These are phyloP conservation scores for Seriola rivoliana DNA, from an alignment of 2,113 vertebrate genomes.

Conservation along the genomic window DNA sequence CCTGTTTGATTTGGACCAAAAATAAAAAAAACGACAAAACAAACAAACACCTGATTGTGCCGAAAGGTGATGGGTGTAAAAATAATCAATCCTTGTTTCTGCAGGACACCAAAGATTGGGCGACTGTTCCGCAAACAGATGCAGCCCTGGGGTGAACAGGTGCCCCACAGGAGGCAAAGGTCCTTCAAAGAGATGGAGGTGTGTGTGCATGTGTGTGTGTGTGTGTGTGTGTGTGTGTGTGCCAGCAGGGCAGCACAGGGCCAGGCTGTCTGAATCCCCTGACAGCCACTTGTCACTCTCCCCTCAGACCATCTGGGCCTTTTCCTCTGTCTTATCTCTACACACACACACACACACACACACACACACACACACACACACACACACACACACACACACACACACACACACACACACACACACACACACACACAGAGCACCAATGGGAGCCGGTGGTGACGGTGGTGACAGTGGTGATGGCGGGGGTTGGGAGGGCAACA, in stretches of 20 bases:
- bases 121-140: slow-evolving; percentile 54
- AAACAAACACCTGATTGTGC: no score
- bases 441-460: slow-evolving; percentile 62
- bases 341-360: slow-evolving; percentile 28
- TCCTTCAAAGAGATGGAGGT: slow-evolving; percentile 63
- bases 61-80: slow-evolving; percentile 3
- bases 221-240: slow-evolving; percentile 27
- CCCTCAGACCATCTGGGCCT: slow-evolving; percentile 78
- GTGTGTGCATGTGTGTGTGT: slow-evolving; percentile 30
- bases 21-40: not conserved
- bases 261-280: slow-evolving; percentile 68
- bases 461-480: slow-evolving; percentile 65
- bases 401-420: not conserved
- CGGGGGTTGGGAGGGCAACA: slow-evolving; percentile 72
- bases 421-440: slow-evolving; percentile 15
- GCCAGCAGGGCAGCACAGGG: slow-evolving; percentile 65
- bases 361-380: slow-evolving; percentile 30
- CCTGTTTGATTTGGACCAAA: not conserved
- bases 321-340: slow-evolving; percentile 58
- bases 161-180: slow-evolving; percentile 58
- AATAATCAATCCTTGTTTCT: slow-evolving; percentile 11
- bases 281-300: slow-evolving; percentile 81
- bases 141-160: slow-evolving; percentile 50
- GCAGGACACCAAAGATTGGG: slow-evolving; percentile 20
- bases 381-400: slow-evolving; percentile 7